These are phyloP conservation scores for Tragelaphus buxtoni DNA, from an alignment of 2,113 vertebrate species.

Conservation along the genomic window DNA sequence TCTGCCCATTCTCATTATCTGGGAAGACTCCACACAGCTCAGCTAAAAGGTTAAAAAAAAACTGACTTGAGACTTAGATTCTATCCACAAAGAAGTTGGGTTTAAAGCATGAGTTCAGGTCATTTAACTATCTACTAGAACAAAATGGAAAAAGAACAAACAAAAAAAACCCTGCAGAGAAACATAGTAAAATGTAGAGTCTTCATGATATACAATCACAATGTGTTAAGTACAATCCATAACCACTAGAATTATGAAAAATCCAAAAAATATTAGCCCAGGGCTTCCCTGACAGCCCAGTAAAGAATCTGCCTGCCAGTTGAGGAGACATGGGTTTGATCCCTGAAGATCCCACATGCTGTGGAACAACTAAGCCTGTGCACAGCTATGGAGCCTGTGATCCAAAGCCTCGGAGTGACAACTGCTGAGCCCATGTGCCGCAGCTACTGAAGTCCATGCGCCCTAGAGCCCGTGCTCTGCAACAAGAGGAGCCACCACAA, in stretches of 20 bases:
- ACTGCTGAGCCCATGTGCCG: background rate
- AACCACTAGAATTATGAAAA: background rate
- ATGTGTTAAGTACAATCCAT: background rate
- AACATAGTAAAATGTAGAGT: background rate
- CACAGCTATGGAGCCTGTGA: background rate
- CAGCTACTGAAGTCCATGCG: background rate
- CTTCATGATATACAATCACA: background rate
- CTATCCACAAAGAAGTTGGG: background rate
- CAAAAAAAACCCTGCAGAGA: background rate
- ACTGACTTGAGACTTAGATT: background rate
- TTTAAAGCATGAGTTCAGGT: background rate
- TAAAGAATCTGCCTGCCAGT: background rate
- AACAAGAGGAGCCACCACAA: background rate
- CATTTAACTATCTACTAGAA: background rate
- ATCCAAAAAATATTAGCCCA: background rate
- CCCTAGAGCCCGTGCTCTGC: background rate
- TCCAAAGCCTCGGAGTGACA: background rate
- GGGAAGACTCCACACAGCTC: background rate
- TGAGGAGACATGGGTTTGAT: background rate
- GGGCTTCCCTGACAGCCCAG: background rate
- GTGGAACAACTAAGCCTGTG: background rate
- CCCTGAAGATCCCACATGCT: background rate
- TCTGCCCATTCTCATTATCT: background rate
- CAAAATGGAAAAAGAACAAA: background rate
- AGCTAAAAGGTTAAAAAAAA: background rate